Evolutionary conservation across 2,797 vertebrate genomes (phyloP), one percentile per base, ranked within the genome.

Genomic region (Gallinago stenura): DNA sequence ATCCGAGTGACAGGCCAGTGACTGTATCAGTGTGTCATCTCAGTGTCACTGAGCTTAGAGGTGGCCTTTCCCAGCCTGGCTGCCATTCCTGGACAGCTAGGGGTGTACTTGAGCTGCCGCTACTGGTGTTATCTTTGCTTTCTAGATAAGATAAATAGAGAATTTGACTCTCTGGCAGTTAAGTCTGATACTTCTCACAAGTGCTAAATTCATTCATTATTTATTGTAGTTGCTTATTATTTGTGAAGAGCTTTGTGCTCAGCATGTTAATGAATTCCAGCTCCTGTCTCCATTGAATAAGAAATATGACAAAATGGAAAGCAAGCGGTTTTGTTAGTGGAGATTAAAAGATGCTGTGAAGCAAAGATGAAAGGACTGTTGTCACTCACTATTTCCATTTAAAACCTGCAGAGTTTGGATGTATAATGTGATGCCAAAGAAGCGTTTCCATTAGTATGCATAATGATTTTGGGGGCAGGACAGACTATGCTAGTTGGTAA

Each of bases 291-390:
- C 13, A 35, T 20, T 30, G 53, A 78, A 37, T 84, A 77, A 96
- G 62, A 90, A 78, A 84, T 30, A 70, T 25, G 51, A 57, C 22
- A 84, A 86, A 96, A 90, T n/a, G 5, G 46, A 95, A 94, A 82
- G 26, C 35, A 80, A 58, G 18, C 5, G 30, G 69, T 87, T 82
- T 51, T 61, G 25, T 76, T 83, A 45, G 24, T 25, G 31, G 86
- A 7, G 31, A 83, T 83, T 80, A 91, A 87, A 95, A 91, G 79
- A 31, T 26, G 13, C 6, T 41, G 15, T 69, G 85, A 76, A 80
- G 35, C 1, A 3, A 88, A 90, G 60, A 92, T 68, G 45, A 93
- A 94, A 79, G 16, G 16, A 76, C 22, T 72, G 7, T 41, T 93
- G 62, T 79, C 73, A 80, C 9, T 14, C 24, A 43, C n/a, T 8